These are phyloP conservation scores for Oedothorax gibbosus DNA, from an alignment of 1,140 invertebrate genomes.

Conservation along the genomic window DNA sequence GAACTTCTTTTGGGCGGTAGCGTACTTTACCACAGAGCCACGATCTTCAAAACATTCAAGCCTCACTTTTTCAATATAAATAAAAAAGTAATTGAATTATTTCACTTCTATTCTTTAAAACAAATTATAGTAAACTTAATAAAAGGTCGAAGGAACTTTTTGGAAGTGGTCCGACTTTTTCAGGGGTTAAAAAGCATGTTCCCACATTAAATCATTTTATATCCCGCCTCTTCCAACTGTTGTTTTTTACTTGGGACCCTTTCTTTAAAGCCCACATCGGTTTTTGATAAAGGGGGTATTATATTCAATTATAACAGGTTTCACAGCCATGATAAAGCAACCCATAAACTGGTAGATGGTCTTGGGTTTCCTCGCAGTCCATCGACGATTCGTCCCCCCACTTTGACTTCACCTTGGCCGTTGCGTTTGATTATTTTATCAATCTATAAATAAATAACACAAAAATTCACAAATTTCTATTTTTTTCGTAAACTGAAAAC, in stretches of 20 bases:
- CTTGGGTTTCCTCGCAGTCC: conserved; percentile 18
- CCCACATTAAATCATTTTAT: not conserved
- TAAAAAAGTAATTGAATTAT: too few relatives aligned
- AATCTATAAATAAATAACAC: too few relatives aligned
- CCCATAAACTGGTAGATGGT: conserved; percentile 8
- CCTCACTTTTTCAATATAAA: too few relatives aligned
- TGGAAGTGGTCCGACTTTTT: not conserved
- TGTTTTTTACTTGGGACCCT: not conserved
- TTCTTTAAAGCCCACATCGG: not conserved
- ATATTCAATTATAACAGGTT: not conserved
- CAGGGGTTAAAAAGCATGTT: not conserved
- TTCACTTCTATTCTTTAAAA: too few relatives aligned
- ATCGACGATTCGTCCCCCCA: not conserved
- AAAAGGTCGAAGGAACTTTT: too few relatives aligned
- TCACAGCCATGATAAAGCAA: conserved; percentile 7
- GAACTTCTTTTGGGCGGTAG: too few relatives aligned
- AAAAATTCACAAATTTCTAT: too few relatives aligned
- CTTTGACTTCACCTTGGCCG: conserved; percentile 13
- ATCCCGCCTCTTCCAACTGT: not conserved
- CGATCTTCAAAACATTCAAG: too few relatives aligned
- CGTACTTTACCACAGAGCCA: too few relatives aligned
- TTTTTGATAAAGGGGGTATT: not conserved
- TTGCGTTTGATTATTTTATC: conserved; percentile 26
- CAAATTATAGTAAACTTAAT: too few relatives aligned
- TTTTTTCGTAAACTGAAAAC: too few relatives aligned